Base-by-base conservation (phyloP, 2,888 invertebrate genomes). In the Subacronicta megacephala region DNA sequence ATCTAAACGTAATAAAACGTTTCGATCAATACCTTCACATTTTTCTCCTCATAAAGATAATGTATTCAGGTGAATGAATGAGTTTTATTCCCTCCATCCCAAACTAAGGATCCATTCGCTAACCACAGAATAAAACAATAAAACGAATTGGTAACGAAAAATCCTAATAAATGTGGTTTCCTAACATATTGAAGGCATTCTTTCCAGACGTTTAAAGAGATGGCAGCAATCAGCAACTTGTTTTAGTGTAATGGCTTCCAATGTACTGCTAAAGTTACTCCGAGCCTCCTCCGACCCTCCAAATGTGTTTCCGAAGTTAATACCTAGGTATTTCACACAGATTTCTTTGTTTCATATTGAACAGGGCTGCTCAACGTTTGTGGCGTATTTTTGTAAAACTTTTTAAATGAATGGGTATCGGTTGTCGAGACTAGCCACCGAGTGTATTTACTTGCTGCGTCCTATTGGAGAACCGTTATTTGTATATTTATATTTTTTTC, bases 241-340 rank as follows among this genome's bases (percentile, higher is more conserved):
- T 47, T 41, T 59, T 20, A 47, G 46, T 55, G 50, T 65, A 17
- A 51, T 17, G 16, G 15, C 33, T 12, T 7, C 16, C 35, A 50
- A 49, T 53, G 41, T 17, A 40, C 15, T 40, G 46, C 43, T 29
- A n/a, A 54, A 65, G 31, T 65, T 37, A 23, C 38, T 60, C 17
- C 36, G 66, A 51, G 50, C 60, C 43, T 44, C 50, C 38, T 60
- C 17, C 36, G 66, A 51, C 54, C 60, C 43, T 44, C 50, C 7
- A 51, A 43, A 64, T 66, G 50, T 54, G 50, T 47, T 60, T n/a
- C 16, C 13, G 9, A 54, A 47, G 36, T 66, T 55, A 43, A 10
- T 41, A 4, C n/a, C 36, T 40, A 44, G 52, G 46, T 54, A 33
- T 47, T 54, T 37, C 47, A 51, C 53, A 26, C 23, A 16, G 12